A percentile compares a stretch with the other conserved stretches of the same genome.
Conservation (phyloP, 1,140 invertebrate species). For the Muscidifurax raptorellus region DNA sequence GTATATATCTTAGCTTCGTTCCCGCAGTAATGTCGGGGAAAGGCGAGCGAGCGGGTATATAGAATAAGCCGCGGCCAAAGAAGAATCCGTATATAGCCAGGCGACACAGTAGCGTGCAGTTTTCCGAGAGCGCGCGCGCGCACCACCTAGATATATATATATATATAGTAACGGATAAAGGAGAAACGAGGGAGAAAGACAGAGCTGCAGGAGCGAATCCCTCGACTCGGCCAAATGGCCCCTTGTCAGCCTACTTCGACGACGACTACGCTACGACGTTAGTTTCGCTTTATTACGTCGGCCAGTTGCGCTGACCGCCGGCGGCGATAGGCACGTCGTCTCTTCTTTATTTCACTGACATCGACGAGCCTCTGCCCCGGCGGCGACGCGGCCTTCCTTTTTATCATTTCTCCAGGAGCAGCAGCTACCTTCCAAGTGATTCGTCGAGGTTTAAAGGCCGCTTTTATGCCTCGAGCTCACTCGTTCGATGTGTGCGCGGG, state of each 20-base stretch:
- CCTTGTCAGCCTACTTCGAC: constrained; percentile 39
- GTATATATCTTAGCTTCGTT: not conserved
- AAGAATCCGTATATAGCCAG: not conserved
- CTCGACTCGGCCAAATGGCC: not conserved
- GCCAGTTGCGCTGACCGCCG: not conserved
- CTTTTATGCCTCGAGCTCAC: not conserved
- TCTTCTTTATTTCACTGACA: constrained; percentile 15
- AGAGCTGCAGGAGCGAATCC: not conserved
- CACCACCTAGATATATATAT: too few species aligned
- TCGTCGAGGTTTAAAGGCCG: not conserved
- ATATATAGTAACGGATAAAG: not conserved
- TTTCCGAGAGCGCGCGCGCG: not conserved
- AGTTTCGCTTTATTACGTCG: constrained; percentile 33
- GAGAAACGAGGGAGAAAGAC: constrained; percentile 1
- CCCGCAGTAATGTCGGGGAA: not conserved
- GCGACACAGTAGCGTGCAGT: not conserved
- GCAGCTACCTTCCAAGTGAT: not conserved
- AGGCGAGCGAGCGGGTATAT: not conserved
- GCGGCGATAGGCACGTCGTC: not conserved
- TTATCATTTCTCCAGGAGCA: constrained; percentile 7
- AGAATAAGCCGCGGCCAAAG: not conserved
- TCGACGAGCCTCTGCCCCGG: not conserved
- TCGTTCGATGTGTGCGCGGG: not conserved
- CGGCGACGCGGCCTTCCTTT: not conserved
- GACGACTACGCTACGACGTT: not conserved